A percentile compares a stretch with the other conserved stretches of the same genome.
These are phyloP conservation scores for Leucozona laternaria DNA, from an alignment of 2,888 invertebrate genomes.

Conservation along the genomic window DNA sequence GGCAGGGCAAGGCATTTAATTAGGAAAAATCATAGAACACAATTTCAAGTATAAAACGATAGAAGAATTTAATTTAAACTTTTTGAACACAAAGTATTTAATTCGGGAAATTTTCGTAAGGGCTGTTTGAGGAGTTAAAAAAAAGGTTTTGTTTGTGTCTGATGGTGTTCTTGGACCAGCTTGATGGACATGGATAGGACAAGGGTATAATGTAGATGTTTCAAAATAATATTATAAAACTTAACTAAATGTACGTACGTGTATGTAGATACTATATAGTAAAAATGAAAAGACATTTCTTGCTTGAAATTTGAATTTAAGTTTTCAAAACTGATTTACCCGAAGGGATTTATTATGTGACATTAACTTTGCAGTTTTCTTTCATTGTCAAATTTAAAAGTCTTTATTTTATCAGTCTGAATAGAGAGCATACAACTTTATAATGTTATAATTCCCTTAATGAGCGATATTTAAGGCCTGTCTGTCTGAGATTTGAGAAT, in stretches of 20 bases:
- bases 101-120: slow-evolving; percentile 23
- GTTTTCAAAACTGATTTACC: not conserved
- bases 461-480: not conserved
- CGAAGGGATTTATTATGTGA: slow-evolving; percentile 6
- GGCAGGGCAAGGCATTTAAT: slow-evolving; percentile 22
- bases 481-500: not conserved
- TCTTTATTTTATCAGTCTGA: not conserved
- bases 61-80: slow-evolving; percentile 54
- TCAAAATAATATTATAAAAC: slow-evolving; percentile 6
- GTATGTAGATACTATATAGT: too few relatives aligned
- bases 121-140: slow-evolving; percentile 11
- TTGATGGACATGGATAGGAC: slow-evolving; percentile 16
- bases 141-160: slow-evolving; percentile 25
- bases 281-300: not conserved
- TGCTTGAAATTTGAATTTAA: slow-evolving; percentile 1
- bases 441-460: not conserved
- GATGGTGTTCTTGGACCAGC: not conserved
- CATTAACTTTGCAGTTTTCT: not conserved
- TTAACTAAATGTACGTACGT: not conserved
- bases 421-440: not conserved
- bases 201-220: slow-evolving; percentile 9
- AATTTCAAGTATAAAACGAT: slow-evolving; percentile 15
- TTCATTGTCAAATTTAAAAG: not conserved
- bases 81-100: slow-evolving; percentile 9
- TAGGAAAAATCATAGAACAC: slow-evolving; percentile 15